These are phyloP conservation scores for Phallusia fumigata DNA, from an alignment of 23 tunicate genomes.

Conservation along the genomic window DNA sequence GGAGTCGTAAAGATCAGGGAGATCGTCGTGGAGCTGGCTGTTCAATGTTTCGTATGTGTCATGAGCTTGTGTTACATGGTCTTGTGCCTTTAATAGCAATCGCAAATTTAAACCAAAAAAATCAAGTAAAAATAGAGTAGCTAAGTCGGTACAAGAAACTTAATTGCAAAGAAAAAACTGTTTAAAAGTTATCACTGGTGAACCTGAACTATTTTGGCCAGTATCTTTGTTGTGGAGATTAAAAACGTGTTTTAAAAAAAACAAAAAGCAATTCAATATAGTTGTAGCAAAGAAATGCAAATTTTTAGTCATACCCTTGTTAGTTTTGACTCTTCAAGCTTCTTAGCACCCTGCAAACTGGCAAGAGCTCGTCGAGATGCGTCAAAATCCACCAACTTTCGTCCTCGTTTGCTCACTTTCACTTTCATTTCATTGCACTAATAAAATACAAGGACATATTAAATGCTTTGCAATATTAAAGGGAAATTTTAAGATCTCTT, in stretches of 20 bases:
- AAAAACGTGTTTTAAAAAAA: no score
- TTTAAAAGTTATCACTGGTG: no score
- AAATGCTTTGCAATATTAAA: no score
- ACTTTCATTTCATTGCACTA: conserved; percentile 69
- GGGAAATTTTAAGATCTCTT: no score
- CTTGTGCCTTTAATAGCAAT: conserved; percentile 29
- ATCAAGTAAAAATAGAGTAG: no score
- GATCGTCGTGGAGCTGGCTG: conserved; percentile 63
- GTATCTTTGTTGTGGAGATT: no score
- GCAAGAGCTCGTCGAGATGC: conserved; percentile 58
- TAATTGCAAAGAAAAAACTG: no score
- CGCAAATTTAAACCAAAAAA: no score
- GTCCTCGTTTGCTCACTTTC: conserved; percentile 69
- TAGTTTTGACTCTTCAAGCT: conserved; percentile 61
- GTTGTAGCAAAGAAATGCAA: no score
- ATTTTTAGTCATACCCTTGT: conserved; percentile 49
- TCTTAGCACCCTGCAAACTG: conserved; percentile 48
- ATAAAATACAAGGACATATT: conserved; percentile 16
- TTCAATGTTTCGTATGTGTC: conserved; percentile 64
- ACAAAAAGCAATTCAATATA: no score
- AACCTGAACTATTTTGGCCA: no score
- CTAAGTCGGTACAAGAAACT: no score
- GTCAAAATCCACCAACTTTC: conserved; percentile 88
- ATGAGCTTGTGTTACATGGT: conserved; percentile 33
- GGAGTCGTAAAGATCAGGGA: conserved; percentile 81